phyloP scores from a whole-genome alignment of 2,113 vertebrate genomes.

The Lepisosteus oculatus region DNA sequence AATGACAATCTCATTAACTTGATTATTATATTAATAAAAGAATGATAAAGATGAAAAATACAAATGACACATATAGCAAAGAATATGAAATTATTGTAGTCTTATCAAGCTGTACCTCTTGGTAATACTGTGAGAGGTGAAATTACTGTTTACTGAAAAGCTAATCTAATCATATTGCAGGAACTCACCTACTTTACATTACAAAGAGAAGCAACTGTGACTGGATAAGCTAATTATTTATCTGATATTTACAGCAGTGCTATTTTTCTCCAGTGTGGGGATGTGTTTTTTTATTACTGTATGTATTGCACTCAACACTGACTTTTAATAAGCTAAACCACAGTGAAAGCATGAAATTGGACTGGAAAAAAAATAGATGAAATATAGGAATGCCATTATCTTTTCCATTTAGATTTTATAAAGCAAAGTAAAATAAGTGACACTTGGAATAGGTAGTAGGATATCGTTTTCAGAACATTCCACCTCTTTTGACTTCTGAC shows the following conservation, averaged over 20 bases:
- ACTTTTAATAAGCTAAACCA: constrained; percentile 52
- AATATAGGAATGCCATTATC: constrained; percentile 62
- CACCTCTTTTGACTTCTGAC: no score
- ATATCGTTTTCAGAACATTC: no score
- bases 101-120: background rate
- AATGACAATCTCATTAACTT: no score
- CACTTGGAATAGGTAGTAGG: no score
- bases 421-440: constrained; percentile 30
- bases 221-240: constrained; percentile 58
- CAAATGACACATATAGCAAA: no score
- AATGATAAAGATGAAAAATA: no score
- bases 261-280: constrained; percentile 30
- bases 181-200: constrained; percentile 54
- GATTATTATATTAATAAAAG: no score
- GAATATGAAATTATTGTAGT: background rate
- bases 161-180: constrained; percentile 40
- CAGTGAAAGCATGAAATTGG: constrained; percentile 38
- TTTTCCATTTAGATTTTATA: constrained; percentile 48
- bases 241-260: constrained; percentile 57
- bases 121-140: constrained; percentile 18
- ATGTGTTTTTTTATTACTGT: constrained; percentile 27
- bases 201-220: constrained; percentile 51
- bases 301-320: constrained; percentile 35
- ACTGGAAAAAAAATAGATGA: constrained; percentile 48
- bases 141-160: constrained; percentile 49